Evolutionary conservation across 2,797 vertebrate genomes (phyloP).

Genomic region (Tauraco hartlaubi): DNA sequence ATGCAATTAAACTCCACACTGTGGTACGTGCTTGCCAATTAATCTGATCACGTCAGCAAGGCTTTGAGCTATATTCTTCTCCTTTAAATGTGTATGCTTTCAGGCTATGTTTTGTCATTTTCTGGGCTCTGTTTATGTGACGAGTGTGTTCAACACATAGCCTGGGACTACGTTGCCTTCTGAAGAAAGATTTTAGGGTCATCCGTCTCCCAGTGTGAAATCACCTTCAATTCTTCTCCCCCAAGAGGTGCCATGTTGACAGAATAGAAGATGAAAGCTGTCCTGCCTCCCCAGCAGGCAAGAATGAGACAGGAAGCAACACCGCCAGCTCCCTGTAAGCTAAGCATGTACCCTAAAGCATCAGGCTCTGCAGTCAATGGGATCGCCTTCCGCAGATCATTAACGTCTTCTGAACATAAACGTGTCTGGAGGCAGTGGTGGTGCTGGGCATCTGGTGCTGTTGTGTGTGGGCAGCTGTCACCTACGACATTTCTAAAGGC

Average conservation of each 20-base stretch:
- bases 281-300: not conserved
- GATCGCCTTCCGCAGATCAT: not conserved
- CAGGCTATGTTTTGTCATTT: conserved; percentile 41
- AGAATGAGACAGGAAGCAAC: not conserved
- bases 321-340: not conserved
- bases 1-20: conserved; percentile 55
- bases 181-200: not conserved
- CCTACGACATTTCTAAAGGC: not conserved
- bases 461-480: not conserved
- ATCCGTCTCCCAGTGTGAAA: not conserved
- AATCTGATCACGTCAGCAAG: conserved; percentile 51
- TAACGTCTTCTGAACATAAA: not conserved
- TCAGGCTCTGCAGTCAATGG: not conserved
- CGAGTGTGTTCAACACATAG: not conserved
- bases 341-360: not conserved
- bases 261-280: not conserved
- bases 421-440: not conserved
- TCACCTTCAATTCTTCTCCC: not conserved
- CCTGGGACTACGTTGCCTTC: not conserved
- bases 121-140: not conserved
- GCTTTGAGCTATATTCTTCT: conserved; percentile 40
- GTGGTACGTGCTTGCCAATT: conserved; percentile 36
- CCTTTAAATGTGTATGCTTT: not conserved
- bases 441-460: not conserved
- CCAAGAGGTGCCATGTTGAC: not conserved